Conservation (phyloP, 2,888 invertebrate genomes). For the Drosophila neotestacea region DNA sequence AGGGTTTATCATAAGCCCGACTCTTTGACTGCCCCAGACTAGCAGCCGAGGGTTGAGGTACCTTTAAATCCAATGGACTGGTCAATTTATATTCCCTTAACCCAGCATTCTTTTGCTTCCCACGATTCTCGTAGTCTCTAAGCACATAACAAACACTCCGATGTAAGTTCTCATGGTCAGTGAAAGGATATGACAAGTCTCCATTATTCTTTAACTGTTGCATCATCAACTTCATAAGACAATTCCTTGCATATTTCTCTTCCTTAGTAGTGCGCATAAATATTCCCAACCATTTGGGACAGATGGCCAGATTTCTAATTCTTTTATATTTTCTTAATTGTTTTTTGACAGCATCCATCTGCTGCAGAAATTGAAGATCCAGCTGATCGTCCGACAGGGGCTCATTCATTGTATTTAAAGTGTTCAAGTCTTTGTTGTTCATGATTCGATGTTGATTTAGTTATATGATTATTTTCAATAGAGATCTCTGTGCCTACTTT, state of each 20-base stretch:
- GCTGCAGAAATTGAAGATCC: background rate
- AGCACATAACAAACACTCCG: conserved; percentile 18
- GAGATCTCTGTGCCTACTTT: too few relatives aligned
- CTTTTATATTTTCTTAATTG: background rate
- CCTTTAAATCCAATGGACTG: conserved; percentile 5
- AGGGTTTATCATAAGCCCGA: background rate
- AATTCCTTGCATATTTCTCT: conserved; percentile 37
- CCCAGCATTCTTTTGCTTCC: background rate
- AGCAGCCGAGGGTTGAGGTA: conserved; percentile 22
- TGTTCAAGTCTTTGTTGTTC: background rate
- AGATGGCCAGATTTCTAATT: background rate
- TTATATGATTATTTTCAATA: too few relatives aligned
- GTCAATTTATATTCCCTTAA: too few relatives aligned
- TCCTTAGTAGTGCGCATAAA: conserved; percentile 12
- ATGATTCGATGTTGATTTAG: background rate
- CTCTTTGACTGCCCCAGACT: background rate
- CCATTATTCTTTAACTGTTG: conserved; percentile 9
- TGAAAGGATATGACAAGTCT: conserved; percentile 20
- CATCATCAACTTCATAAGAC: conserved; percentile 17
- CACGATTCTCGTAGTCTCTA: background rate
- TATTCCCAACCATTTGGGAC: conserved; percentile 27
- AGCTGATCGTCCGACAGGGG: conserved; percentile 19
- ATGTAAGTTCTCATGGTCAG: background rate
- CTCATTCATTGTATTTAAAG: background rate
- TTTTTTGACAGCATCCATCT: background rate